phyloP scores from a whole-genome alignment of 2,113 vertebrate genomes.

The Erinaceus europaeus region DNA sequence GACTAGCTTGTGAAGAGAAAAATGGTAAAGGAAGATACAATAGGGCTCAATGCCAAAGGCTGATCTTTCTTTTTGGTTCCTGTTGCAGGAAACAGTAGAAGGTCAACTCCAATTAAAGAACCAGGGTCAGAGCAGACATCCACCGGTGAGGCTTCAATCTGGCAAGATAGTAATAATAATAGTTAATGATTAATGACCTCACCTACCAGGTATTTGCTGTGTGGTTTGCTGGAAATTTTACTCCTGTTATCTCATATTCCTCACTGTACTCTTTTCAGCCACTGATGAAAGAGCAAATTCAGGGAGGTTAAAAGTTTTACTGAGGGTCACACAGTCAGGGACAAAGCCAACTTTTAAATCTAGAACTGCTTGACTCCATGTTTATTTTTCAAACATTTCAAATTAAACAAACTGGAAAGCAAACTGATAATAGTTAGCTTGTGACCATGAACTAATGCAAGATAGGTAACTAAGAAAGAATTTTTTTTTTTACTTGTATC shows the following conservation, averaged over 20 bases:
- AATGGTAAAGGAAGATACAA: not conserved
- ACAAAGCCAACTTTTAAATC: constrained; percentile 44
- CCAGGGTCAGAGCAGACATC: constrained; percentile 14
- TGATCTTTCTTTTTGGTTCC: not conserved
- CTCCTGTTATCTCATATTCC: not conserved
- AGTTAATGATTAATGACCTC: constrained; percentile 37
- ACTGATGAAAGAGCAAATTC: constrained; percentile 35
- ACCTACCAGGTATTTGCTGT: not conserved
- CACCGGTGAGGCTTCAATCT: constrained; percentile 1
- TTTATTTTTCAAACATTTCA: not conserved
- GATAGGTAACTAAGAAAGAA: not conserved
- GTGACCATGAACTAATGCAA: not conserved
- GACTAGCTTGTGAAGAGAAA: not conserved
- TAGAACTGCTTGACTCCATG: not conserved
- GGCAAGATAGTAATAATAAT: not conserved
- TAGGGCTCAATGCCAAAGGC: not conserved
- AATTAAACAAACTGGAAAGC: not conserved
- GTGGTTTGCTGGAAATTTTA: constrained; percentile 21
- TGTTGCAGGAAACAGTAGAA: constrained; percentile 6
- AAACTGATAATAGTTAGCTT: not conserved
- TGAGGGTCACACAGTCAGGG: not conserved
- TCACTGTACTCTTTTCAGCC: constrained; percentile 29
- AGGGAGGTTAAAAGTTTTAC: constrained; percentile 31
- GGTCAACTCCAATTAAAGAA: constrained; percentile 40
- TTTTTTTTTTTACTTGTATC: not conserved